These are phyloP conservation scores for Seira sanloemensis DNA, from an alignment of 2,888 invertebrate species.

Conservation along the genomic window DNA sequence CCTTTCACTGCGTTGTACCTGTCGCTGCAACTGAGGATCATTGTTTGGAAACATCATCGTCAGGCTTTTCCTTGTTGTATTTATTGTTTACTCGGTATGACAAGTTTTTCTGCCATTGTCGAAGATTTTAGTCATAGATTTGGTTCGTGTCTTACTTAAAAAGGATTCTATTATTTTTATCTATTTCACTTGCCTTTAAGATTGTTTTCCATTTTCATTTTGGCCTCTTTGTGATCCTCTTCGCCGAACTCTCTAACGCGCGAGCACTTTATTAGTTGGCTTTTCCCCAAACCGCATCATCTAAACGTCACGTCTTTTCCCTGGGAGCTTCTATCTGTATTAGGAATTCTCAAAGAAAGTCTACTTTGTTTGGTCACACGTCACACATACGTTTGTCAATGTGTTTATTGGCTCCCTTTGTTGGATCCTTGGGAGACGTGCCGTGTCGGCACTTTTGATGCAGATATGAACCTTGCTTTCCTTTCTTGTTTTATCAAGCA, in stretches of 20 bases:
- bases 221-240: background rate
- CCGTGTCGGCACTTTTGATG: background rate
- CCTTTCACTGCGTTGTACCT: background rate
- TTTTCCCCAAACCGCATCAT: conserved; percentile 27
- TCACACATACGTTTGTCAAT: background rate
- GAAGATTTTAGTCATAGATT: conserved; percentile 55
- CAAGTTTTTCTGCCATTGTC: conserved; percentile 48
- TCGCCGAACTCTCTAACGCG: background rate
- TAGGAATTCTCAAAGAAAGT: background rate
- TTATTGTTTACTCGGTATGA: conserved; percentile 31
- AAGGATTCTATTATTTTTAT: background rate
- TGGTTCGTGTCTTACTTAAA: conserved; percentile 17
- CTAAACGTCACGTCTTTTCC: conserved; percentile 29
- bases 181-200: background rate
- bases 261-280: conserved; percentile 20
- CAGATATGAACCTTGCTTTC: background rate
- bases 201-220: background rate
- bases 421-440: background rate
- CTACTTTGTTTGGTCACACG: background rate
- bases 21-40: background rate
- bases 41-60: background rate
- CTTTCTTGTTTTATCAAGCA: background rate
- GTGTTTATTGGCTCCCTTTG: background rate
- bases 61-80: background rate
- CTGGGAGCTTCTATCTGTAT: background rate